Evolutionary conservation across 2,113 vertebrate species (phyloP).

Genomic region (Nicator chloris): DNA sequence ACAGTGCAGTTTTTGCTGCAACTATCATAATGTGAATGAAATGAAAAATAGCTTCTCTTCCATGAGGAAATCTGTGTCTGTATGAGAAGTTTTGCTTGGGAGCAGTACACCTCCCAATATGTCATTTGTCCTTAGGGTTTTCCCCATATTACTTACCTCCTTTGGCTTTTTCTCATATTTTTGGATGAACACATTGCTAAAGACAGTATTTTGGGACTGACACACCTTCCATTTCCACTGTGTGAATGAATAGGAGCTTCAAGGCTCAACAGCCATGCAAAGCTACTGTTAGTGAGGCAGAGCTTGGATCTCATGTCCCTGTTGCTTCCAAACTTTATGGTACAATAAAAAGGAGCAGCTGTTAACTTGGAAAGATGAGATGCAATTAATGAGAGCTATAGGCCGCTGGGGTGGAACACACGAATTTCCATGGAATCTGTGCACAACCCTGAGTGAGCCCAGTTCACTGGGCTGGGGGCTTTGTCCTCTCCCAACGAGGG

Average conservation of each 20-base stretch:
- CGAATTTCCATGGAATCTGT: rapidly evolving
- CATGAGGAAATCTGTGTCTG: background rate
- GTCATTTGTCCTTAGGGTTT: background rate
- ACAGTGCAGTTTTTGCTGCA: background rate
- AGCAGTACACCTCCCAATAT: background rate
- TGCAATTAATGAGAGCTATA: background rate
- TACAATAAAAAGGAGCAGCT: background rate
- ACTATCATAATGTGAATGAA: background rate
- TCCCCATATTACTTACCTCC: background rate
- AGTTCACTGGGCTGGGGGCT: background rate
- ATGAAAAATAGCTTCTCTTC: background rate
- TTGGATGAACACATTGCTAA: background rate
- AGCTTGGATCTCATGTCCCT: background rate
- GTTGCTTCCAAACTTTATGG: background rate
- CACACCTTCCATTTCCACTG: background rate
- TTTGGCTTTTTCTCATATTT: background rate
- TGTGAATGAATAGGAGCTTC: background rate
- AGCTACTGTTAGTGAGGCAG: background rate
- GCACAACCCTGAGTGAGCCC: background rate
- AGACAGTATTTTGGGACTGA: background rate
- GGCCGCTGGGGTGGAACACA: background rate
- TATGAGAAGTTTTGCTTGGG: background rate
- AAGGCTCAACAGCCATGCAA: background rate
- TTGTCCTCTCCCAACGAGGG: background rate
- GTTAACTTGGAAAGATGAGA: background rate